Conservation (phyloP, 2,113 vertebrate genomes). For the Apaloderma vittatum region DNA sequence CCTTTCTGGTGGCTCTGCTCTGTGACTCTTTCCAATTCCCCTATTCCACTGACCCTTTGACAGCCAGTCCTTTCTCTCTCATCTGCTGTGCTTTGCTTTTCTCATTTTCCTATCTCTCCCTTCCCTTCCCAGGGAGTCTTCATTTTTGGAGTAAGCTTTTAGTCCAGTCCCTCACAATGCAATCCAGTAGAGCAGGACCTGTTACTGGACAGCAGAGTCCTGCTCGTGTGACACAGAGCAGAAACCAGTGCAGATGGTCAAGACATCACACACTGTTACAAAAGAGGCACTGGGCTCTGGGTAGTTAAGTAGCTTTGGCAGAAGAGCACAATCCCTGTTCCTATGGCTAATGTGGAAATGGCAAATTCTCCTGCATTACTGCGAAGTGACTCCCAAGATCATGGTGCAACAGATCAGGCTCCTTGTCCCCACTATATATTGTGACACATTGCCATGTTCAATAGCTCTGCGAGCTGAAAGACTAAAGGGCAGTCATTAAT, state of each 20-base stretch:
- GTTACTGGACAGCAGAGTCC: neutral
- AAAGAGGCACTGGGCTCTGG: neutral
- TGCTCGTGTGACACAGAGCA: neutral
- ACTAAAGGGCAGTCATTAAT: constrained; percentile 32
- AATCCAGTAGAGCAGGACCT: neutral
- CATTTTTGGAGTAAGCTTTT: neutral
- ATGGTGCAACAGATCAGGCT: constrained; percentile 5
- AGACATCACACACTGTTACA: neutral
- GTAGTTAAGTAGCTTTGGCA: constrained; percentile 8
- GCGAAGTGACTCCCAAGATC: constrained; percentile 14
- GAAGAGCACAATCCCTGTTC: neutral
- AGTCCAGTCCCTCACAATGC: neutral
- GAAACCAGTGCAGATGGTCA: neutral
- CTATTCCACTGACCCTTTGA: neutral
- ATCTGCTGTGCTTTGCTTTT: neutral
- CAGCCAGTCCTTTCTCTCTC: neutral
- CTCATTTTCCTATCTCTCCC: fast-evolving
- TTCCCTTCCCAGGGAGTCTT: neutral
- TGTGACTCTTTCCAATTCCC: neutral
- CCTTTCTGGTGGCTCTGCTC: neutral
- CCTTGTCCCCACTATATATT: neutral
- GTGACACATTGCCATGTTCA: constrained; percentile 36
- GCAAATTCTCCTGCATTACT: neutral
- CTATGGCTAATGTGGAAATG: neutral
- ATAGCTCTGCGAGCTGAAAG: constrained; percentile 4